phyloP scores from a whole-genome alignment of 2,797 vertebrate genomes.

The Halcyon smyrnensis region DNA sequence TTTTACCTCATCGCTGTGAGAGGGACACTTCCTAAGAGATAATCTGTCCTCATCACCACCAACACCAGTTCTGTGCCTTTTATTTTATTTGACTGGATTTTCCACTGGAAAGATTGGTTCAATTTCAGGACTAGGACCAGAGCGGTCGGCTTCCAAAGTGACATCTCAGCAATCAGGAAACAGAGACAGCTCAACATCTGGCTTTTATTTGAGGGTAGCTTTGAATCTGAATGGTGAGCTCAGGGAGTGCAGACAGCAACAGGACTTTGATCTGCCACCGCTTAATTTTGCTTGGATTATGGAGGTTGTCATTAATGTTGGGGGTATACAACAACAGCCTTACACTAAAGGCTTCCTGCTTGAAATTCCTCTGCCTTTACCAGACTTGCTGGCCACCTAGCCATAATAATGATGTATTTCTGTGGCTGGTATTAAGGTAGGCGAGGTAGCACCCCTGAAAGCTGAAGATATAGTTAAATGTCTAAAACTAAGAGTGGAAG shows the following conservation, averaged over 20 bases:
- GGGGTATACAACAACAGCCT: background rate
- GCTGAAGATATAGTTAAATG: background rate
- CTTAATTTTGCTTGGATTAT: constrained; percentile 29
- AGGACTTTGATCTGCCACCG: constrained; percentile 52
- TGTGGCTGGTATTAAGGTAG: background rate
- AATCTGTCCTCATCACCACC: constrained; percentile 7
- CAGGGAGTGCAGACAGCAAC: constrained; percentile 3
- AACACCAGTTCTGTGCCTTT: background rate
- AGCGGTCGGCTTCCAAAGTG: background rate
- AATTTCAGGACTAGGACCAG: constrained; percentile 11
- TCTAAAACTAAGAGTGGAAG: background rate
- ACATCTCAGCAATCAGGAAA: constrained; percentile 57
- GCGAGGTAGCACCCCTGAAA: background rate
- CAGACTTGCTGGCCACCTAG: background rate
- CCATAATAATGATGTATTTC: background rate
- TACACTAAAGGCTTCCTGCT: background rate
- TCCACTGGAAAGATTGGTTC: constrained; percentile 27
- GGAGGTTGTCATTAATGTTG: background rate
- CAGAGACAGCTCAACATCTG: constrained; percentile 56
- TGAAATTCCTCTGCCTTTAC: background rate
- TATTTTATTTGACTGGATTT: constrained; percentile 29
- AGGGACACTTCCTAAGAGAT: background rate
- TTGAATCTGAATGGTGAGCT: constrained; percentile 52
- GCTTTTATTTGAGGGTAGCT: constrained; percentile 44
- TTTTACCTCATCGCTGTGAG: background rate